Percentiles rank a stretch among this genome's conserved stretches.
These are phyloP conservation scores for Cephalopterus ornatus DNA, from an alignment of 2,113 vertebrate species.

Conservation along the genomic window DNA sequence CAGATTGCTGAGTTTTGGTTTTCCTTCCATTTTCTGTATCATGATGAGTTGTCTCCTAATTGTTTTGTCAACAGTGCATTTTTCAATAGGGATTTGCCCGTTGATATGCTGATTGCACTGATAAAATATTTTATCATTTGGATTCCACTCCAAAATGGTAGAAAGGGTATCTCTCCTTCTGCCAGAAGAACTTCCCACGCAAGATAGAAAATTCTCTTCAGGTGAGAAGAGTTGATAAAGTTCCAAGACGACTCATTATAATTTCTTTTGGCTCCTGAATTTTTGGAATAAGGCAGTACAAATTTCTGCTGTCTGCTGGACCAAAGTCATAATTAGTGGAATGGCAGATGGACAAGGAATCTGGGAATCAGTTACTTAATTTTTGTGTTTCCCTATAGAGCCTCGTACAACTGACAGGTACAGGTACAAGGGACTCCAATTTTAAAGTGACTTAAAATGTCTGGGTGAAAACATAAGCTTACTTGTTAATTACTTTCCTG, in stretches of 20 bases:
- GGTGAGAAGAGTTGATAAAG: neutral
- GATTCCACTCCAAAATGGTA: neutral
- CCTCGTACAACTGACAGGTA: neutral
- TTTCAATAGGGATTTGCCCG: neutral
- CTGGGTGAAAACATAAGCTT: neutral
- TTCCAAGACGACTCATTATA: neutral
- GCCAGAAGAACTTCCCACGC: neutral
- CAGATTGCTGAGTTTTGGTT: neutral
- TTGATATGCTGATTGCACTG: neutral
- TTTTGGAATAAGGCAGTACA: neutral
- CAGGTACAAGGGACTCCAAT: neutral
- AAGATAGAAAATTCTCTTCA: neutral
- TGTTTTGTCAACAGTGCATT: neutral
- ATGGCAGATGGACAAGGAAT: neutral
- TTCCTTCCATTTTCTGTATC: neutral
- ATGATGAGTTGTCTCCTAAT: neutral
- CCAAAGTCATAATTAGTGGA: neutral
- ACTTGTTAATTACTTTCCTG: conserved; percentile 6
- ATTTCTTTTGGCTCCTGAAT: neutral
- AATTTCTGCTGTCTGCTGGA: neutral
- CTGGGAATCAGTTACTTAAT: neutral
- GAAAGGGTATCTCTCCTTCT: neutral
- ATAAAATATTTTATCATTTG: neutral
- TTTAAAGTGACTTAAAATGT: neutral
- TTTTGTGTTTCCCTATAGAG: conserved; percentile 11